These are phyloP conservation scores for Arenicola marina DNA, from an alignment of 2,888 invertebrate genomes.

Conservation along the genomic window DNA sequence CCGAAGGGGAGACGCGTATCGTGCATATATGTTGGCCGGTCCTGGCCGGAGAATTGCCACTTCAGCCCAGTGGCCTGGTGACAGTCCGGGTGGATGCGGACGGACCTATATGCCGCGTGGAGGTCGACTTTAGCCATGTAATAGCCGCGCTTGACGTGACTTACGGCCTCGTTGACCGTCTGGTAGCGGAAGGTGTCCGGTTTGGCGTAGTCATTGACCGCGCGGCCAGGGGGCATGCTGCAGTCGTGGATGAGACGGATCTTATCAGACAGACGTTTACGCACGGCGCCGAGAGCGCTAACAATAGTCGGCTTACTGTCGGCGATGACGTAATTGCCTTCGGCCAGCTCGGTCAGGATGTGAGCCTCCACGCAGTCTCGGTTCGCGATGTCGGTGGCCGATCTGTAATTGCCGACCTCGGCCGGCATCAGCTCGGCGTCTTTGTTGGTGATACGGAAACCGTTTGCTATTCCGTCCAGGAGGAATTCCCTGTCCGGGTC, in stretches of 20 bases:
- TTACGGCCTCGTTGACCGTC: slow-evolving; percentile 3
- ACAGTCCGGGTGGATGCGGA: background rate
- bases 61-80: slow-evolving; percentile 4
- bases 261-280: background rate
- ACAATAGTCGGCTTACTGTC: background rate
- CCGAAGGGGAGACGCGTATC: slow-evolving; percentile 12
- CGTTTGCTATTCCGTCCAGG: background rate
- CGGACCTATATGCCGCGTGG: background rate
- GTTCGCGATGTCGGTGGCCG: background rate
- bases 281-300: background rate
- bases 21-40: background rate
- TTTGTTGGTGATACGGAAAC: background rate
- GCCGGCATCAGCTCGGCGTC: background rate
- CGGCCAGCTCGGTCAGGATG: background rate
- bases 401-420: background rate
- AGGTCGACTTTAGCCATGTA: slow-evolving; percentile 11
- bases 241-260: slow-evolving; percentile 12
- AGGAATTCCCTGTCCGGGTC: slow-evolving; percentile 6
- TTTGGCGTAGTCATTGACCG: slow-evolving; percentile 1
- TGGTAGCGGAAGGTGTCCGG: background rate
- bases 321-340: background rate
- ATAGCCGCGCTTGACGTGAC: background rate
- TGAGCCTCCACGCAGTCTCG: background rate
- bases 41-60: background rate
- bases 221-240: background rate